Base-by-base conservation (phyloP, 2,113 vertebrate species). In the Pseudopodoces humilis region DNA sequence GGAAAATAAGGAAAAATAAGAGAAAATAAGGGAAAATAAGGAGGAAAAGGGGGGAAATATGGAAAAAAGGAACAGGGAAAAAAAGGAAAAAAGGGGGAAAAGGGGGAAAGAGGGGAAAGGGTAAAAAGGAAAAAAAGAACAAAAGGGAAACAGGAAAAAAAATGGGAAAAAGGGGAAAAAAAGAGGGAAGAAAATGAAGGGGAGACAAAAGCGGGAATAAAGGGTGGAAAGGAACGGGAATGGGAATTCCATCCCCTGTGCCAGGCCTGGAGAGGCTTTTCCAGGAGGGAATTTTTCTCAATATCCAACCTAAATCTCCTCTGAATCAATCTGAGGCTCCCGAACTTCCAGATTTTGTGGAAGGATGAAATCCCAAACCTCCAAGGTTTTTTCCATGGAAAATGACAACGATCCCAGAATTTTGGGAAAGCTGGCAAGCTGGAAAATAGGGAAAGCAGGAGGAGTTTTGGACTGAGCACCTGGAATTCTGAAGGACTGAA, bases 211-310 rank as follows among this genome's bases (percentile, higher is more conserved):
- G 30, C 1, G 0, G 37, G 50, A 33, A 72, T 33, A 55, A 19
- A 25, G 37, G 12, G 4, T 25, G 0, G 0, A 18, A 56, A 35
- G 4, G 22, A 58, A 35, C 0, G 2, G 53, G 33, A 75, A 75
- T 58, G 53, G 24, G 53, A 75, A 75, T 75, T 58, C 18, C 25
- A 10, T 2, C 14, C 31, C 6, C n/a, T n/a, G 6, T 22, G 41
- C 24, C 18, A 46, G 33, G 41, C 53, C 3, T 17, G 41, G 69
- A 33, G 33, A 35, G 7, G 18, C 23, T 46, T 72, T 75, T 28
- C 71, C 53, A 58, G 5, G 53, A 7, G 14, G 41, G 41, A 75
- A 17, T 56, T 44, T 44, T 35, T 28, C 41, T 19, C 41, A 13
- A 11, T 2, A 16, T 58, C 41, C 41, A 35, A 35, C 41, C 8